Conservation (phyloP, 2,888 invertebrate species). For the Scaptodrosophila latifasciaeformis region DNA sequence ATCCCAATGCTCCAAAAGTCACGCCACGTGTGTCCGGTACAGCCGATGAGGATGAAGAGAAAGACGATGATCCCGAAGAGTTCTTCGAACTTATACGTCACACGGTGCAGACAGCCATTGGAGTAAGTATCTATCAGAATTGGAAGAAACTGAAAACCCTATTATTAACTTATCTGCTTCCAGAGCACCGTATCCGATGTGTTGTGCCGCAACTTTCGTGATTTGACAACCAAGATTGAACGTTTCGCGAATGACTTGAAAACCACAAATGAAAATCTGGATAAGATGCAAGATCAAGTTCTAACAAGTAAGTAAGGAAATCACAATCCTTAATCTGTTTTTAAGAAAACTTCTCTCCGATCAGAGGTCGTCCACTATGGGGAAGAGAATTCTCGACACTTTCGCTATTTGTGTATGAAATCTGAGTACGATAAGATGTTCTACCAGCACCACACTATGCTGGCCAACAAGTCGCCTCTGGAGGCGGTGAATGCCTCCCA, state of each 20-base stretch:
- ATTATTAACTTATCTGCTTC: background rate
- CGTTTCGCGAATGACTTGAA: slow-evolving; percentile 59
- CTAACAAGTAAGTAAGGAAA: slow-evolving; percentile 58
- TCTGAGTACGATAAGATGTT: slow-evolving; percentile 75
- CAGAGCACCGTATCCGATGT: slow-evolving; percentile 67
- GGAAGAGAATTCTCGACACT: slow-evolving; percentile 72
- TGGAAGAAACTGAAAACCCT: background rate
- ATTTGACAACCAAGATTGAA: slow-evolving; percentile 64
- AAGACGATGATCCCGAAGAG: slow-evolving; percentile 71
- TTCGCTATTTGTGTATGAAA: slow-evolving; percentile 74
- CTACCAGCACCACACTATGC: slow-evolving; percentile 69
- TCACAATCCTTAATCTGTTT: background rate
- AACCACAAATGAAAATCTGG: slow-evolving; percentile 52
- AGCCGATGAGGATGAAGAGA: slow-evolving; percentile 48
- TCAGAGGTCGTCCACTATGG: slow-evolving; percentile 71
- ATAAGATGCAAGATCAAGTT: slow-evolving; percentile 59
- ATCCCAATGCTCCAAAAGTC: background rate
- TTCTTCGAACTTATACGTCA: slow-evolving; percentile 70
- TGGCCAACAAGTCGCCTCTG: slow-evolving; percentile 30
- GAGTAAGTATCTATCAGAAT: slow-evolving; percentile 42
- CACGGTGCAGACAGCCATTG: slow-evolving; percentile 69
- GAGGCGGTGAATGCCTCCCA: slow-evolving; percentile 20
- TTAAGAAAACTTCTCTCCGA: no score
- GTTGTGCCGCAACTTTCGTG: slow-evolving; percentile 64
- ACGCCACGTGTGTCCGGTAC: background rate